Conservation (phyloP, 2,113 vertebrate genomes). For the Myotis yumanensis region DNA sequence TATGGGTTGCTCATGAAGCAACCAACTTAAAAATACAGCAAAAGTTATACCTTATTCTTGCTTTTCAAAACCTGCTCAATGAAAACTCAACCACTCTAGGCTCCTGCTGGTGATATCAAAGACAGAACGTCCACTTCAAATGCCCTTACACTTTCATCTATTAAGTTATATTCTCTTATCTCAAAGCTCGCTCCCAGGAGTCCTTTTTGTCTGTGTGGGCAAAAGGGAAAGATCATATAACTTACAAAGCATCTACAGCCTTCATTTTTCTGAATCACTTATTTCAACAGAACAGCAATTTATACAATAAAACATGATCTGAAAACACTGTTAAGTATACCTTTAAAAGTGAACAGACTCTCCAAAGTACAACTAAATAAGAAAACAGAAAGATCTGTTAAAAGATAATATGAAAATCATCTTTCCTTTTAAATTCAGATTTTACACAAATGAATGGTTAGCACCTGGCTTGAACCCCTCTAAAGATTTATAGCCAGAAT, state of each 20-base stretch:
- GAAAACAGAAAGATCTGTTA: background rate
- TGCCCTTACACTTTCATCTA: background rate
- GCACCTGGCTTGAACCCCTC: background rate
- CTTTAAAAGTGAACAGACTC: background rate
- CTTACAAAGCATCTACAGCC: background rate
- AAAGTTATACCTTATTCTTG: background rate
- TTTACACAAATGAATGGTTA: background rate
- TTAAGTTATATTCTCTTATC: conserved; percentile 23
- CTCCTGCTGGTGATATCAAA: conserved; percentile 2
- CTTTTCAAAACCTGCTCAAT: background rate
- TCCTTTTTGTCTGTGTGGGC: background rate
- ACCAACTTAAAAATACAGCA: background rate
- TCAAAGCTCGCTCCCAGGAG: background rate
- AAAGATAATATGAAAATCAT: background rate
- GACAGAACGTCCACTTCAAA: background rate
- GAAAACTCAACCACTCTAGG: background rate
- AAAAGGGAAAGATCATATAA: conserved; percentile 33
- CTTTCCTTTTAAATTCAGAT: background rate
- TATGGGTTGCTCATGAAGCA: background rate
- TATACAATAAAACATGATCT: background rate
- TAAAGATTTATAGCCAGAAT: background rate
- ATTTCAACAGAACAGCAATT: conserved; percentile 32
- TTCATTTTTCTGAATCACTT: conserved; percentile 42
- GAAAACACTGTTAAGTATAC: background rate
- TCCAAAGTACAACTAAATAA: background rate